Base-by-base conservation (phyloP, 2,797 vertebrate species). In the Cheirogaleus major region DNA sequence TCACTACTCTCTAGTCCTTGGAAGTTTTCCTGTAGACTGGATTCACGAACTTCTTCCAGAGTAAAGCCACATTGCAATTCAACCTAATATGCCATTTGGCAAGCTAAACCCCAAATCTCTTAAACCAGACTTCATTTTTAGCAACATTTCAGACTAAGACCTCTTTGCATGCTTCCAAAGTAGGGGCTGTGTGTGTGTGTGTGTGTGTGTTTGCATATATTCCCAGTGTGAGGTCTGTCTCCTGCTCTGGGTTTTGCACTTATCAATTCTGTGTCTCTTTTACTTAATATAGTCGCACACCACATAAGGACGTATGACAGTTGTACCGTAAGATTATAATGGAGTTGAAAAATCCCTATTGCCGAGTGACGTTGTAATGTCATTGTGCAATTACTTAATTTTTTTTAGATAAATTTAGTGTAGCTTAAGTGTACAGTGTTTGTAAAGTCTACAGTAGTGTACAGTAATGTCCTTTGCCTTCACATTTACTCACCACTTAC, bases 71-170 rank as follows among this genome's bases (percentile, higher is more conserved):
- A 43, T 72, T 92, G 90, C 48, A 45, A 27, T 87, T 82, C n/a
- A 41, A 20, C 7, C 38, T 91, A 72, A 82, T 67, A 43, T 65
- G 25, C 43, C 80, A 0, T 75, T 82, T 89, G 63, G 43, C 48
- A 90, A 69, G 23, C 50, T 80, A 35, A 92, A 52, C 35, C 38
- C 32, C 41, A 87, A 61, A 55, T 88, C 8, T 93, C 69, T 90
- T 84, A 92, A 95, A 38, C 17, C 9, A 45, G 55, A 78, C 50
- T 93, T 55, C 67, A 89, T 85, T 94, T 93, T 93, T 75, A 95
- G 84, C 81, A 95, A 25, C 63, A 86, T 90, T 94, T 92, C n/a
- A 72, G 7, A 57, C 7, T 57, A 87, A 82, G 30, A 93, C 35
- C 23, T 82, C 75, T 88, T 89, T 95, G 63, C 25, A 82, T n/a